A percentile compares a stretch with the other conserved stretches of the same genome.
phyloP scores from a whole-genome alignment of 2,888 invertebrate genomes.

The Phymatocera aterrima region DNA sequence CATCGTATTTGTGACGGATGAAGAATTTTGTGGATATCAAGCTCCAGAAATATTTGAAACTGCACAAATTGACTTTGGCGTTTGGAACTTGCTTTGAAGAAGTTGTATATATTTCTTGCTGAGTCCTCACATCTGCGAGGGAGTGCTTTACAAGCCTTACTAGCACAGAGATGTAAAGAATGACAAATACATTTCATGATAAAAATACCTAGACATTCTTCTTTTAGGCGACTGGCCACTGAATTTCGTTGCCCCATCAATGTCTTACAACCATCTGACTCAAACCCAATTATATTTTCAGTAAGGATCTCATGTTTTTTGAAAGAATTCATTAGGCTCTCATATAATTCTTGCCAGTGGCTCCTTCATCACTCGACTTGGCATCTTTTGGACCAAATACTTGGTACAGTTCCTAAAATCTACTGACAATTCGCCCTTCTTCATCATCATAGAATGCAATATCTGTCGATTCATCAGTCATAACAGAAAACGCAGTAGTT shows the following conservation, averaged over 20 bases:
- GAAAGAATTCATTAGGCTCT: slow-evolving; percentile 49
- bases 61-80: slow-evolving; percentile 50
- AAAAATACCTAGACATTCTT: slow-evolving; percentile 53
- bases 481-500: slow-evolving; percentile 55
- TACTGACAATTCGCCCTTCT: slow-evolving; percentile 46
- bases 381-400: slow-evolving; percentile 49
- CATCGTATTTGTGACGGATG: slow-evolving; percentile 62
- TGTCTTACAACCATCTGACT: slow-evolving; percentile 55
- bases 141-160: slow-evolving; percentile 60
- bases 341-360: slow-evolving; percentile 52
- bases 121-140: slow-evolving; percentile 61
- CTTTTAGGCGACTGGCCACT: slow-evolving; percentile 56
- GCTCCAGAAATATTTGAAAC: slow-evolving; percentile 47
- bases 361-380: slow-evolving; percentile 36
- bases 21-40: slow-evolving; percentile 57
- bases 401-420: slow-evolving; percentile 55
- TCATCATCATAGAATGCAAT: slow-evolving; percentile 53
- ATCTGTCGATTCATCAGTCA: slow-evolving; percentile 61
- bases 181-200: slow-evolving; percentile 64
- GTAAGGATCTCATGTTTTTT: slow-evolving; percentile 47
- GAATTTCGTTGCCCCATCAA: slow-evolving; percentile 63
- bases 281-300: slow-evolving; percentile 63
- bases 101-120: slow-evolving; percentile 60
- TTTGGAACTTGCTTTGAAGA: slow-evolving; percentile 56
- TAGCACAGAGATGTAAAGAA: slow-evolving; percentile 63